Percentiles rank a stretch among this genome's conserved stretches.
Evolutionary conservation across 2,797 vertebrate genomes (phyloP).

Genomic region (Lutjanus argentimaculatus): DNA sequence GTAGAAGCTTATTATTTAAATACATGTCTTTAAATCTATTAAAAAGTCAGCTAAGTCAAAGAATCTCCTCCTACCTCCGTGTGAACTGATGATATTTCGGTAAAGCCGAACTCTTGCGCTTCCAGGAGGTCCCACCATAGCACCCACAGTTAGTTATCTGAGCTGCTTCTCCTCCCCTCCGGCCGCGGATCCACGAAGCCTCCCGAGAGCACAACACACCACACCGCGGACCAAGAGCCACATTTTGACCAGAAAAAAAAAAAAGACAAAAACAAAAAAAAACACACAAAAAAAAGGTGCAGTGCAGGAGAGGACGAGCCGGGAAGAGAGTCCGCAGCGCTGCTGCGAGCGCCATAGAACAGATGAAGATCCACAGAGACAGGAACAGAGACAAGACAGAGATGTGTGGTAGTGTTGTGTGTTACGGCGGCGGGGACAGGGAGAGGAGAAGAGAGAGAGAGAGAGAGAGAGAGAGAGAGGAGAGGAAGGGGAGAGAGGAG

Average conservation of each 20-base stretch:
- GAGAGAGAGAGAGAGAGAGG: slow-evolving; percentile 26
- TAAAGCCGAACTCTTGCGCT: slow-evolving; percentile 48
- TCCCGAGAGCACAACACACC: slow-evolving; percentile 5
- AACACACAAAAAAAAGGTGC: too few relatives aligned
- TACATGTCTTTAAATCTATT: too few relatives aligned
- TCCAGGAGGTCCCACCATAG: slow-evolving; percentile 70
- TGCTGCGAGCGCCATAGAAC: too few relatives aligned
- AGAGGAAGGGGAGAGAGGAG: neutral
- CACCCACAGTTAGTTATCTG: slow-evolving; percentile 37
- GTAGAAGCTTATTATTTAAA: neutral
- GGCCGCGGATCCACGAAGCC: slow-evolving; percentile 19
- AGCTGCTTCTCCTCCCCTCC: slow-evolving; percentile 30
- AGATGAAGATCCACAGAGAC: neutral
- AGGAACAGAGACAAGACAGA: neutral
- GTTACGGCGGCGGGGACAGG: too few relatives aligned
- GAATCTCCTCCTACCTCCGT: slow-evolving; percentile 49
- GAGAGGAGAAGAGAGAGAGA: slow-evolving; percentile 16
- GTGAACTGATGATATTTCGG: slow-evolving; percentile 25
- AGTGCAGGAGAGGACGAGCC: slow-evolving; percentile 1
- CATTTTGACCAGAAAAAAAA: slow-evolving; percentile 46
- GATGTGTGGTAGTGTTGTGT: too few relatives aligned
- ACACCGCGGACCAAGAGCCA: slow-evolving; percentile 16
- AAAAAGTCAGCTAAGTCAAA: neutral
- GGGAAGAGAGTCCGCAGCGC: neutral
- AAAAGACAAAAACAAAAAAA: too few relatives aligned